Evolutionary conservation across 2,113 vertebrate genomes (phyloP).

Genomic region (Oryzias curvinotus): DNA sequence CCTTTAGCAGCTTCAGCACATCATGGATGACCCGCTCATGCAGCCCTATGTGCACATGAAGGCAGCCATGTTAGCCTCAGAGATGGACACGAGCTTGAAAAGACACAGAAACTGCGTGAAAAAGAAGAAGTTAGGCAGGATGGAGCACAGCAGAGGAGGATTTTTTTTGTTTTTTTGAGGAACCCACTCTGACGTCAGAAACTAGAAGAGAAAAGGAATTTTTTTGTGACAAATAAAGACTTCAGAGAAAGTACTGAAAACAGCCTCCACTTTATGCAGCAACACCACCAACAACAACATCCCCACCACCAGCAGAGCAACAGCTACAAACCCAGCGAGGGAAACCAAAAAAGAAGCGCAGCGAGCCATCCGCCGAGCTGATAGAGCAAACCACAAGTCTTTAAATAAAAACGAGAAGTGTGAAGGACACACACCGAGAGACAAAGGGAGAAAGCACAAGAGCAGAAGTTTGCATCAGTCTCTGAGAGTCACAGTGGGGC

Average conservation of each 20-base stretch:
- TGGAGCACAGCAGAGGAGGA: slow-evolving; percentile 39
- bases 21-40: background rate
- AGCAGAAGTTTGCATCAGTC: slow-evolving; percentile 45
- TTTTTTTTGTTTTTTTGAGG: slow-evolving; percentile 47
- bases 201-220: slow-evolving; percentile 29
- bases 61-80: slow-evolving; percentile 34
- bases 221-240: slow-evolving; percentile 4
- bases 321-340: background rate
- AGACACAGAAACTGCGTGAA: slow-evolving; percentile 42
- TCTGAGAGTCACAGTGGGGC: slow-evolving; percentile 28
- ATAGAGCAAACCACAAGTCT: slow-evolving; percentile 47
- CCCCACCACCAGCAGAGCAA: background rate
- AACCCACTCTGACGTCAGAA: slow-evolving; percentile 51
- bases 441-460: slow-evolving; percentile 23
- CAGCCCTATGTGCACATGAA: slow-evolving; percentile 22
- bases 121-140: slow-evolving; percentile 58
- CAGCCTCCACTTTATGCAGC: background rate
- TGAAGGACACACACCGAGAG: slow-evolving; percentile 43
- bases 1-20: no score
- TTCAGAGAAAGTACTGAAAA: background rate
- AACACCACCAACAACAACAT: background rate
- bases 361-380: background rate
- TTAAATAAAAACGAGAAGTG: slow-evolving; percentile 74
- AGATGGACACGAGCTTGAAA: slow-evolving; percentile 43
- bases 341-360: slow-evolving; percentile 3